These are phyloP conservation scores for Calliphora vicina DNA, from an alignment of 1,140 invertebrate species.

Conservation along the genomic window DNA sequence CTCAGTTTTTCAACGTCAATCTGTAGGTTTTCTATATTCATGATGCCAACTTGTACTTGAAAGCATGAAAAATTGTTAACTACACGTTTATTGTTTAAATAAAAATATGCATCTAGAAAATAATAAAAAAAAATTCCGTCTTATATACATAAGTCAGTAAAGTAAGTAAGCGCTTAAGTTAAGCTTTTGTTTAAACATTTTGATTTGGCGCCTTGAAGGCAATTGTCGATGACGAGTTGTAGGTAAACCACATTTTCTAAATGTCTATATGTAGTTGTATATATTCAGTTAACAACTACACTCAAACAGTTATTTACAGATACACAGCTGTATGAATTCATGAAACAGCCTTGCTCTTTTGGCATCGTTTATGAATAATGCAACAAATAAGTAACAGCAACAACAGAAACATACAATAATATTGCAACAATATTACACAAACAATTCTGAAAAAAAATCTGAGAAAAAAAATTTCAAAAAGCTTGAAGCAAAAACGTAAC, in stretches of 20 bases:
- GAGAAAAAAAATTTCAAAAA: not conserved
- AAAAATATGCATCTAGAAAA: not conserved
- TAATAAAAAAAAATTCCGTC: not conserved
- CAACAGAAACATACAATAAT: not conserved
- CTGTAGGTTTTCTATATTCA: not conserved
- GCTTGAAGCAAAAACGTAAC: not conserved
- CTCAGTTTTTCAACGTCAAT: no score
- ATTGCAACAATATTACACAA: not conserved
- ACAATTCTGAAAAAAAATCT: not conserved
- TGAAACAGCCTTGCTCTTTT: constrained; percentile 1
- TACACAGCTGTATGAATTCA: not conserved
- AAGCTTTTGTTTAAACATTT: constrained; percentile 2
- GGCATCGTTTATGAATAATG: constrained; percentile 13
- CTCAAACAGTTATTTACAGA: not conserved
- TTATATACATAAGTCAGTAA: not conserved
- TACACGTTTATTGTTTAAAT: not conserved
- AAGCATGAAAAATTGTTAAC: not conserved
- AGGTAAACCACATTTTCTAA: constrained; percentile 17
- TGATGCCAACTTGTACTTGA: not conserved
- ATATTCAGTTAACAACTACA: not conserved
- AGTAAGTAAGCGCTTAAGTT: not conserved
- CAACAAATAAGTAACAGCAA: not conserved
- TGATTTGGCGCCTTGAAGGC: constrained; percentile 1
- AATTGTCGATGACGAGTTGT: constrained; percentile 8
- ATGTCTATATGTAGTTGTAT: not conserved